Evolutionary conservation across 53 echinoderm and acorn worm species (phyloP).

Genomic region (Stichopus horrens): DNA sequence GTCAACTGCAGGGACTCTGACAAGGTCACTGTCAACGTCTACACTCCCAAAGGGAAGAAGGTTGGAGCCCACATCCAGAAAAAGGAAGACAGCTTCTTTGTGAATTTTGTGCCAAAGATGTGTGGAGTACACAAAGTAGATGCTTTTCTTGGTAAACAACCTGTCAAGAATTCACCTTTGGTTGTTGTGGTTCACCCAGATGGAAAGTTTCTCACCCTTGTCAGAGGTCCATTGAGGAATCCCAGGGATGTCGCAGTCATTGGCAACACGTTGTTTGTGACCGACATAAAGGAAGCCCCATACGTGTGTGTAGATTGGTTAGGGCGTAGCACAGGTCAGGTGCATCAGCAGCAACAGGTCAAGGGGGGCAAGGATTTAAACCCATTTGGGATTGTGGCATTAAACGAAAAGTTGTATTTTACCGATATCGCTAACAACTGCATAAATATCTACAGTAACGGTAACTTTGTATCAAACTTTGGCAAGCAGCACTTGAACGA

Average conservation of each 20-base stretch:
- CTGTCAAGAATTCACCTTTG: constrained; percentile 35
- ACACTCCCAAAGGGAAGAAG: constrained; percentile 37
- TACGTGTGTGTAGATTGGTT: constrained; percentile 29
- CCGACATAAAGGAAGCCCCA: constrained; percentile 1
- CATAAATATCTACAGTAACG: constrained; percentile 20
- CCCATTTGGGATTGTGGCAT: constrained; percentile 27
- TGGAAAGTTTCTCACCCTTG: constrained; percentile 3
- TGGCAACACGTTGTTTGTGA: constrained; percentile 25
- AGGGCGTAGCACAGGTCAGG: neutral
- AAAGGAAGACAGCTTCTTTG: constrained; percentile 16
- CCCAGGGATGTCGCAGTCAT: constrained; percentile 30
- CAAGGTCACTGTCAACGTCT: neutral
- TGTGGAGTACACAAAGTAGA: constrained; percentile 28
- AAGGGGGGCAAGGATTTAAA: neutral
- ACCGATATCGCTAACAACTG: constrained; percentile 9
- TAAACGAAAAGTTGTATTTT: constrained; percentile 16
- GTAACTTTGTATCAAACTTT: constrained; percentile 14
- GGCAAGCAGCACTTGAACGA: neutral
- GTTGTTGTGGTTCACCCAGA: constrained; percentile 26
- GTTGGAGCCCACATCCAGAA: constrained; percentile 16
- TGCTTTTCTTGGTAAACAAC: neutral
- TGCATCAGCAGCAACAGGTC: neutral
- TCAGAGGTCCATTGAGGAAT: neutral
- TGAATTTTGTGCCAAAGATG: constrained; percentile 43
- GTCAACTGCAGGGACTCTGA: constrained; percentile 2